Conservation (phyloP, 2,797 vertebrate genomes). For the Chelonia mydas region DNA sequence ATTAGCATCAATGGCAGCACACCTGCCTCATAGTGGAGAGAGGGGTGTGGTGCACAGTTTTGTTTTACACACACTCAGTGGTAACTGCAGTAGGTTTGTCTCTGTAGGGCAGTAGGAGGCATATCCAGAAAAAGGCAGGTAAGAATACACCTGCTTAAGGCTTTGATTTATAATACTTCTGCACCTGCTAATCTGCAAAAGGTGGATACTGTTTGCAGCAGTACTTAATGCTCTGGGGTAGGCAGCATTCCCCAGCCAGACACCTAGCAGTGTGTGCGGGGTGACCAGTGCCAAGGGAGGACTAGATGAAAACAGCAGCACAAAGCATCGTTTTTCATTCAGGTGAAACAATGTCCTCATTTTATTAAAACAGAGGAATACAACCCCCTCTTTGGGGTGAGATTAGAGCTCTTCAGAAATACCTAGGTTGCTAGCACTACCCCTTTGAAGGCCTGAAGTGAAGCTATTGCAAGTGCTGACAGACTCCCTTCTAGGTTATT, state of each 20-base stretch:
- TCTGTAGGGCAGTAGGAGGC: not conserved
- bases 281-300: not conserved
- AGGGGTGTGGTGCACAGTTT: not conserved
- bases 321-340: not conserved
- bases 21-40: not conserved
- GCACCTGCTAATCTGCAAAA: not conserved
- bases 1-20: not conserved
- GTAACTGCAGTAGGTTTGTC: slow-evolving; percentile 3
- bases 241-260: not conserved
- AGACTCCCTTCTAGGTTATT: not conserved
- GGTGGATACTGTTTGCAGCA: not conserved
- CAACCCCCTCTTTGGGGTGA: not conserved
- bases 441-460: not conserved
- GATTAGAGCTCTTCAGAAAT: not conserved
- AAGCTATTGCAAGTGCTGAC: not conserved
- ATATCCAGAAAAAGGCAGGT: not conserved
- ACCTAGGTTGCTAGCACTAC: not conserved
- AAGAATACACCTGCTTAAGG: not conserved
- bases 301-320: not conserved
- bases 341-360: not conserved
- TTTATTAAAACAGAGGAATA: not conserved
- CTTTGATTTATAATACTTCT: slow-evolving; percentile 42
- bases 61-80: not conserved
- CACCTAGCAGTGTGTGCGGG: not conserved
- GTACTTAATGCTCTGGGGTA: not conserved